Conservation (phyloP, 2,797 vertebrate genomes). For the Oreortyx pictus region DNA sequence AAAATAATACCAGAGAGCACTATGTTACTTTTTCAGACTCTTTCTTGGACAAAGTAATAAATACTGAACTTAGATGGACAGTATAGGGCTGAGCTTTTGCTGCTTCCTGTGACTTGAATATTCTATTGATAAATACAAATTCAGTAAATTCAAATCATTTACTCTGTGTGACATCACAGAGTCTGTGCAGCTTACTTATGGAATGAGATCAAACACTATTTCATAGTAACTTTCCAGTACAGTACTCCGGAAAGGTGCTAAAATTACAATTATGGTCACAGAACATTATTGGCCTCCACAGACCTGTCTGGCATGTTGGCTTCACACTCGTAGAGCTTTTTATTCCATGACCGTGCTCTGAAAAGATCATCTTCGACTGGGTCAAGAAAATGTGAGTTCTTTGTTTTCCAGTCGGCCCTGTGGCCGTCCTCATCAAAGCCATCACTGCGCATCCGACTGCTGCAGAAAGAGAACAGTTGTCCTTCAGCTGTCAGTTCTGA, state of each 20-base stretch:
- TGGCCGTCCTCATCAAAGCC: constrained; percentile 84
- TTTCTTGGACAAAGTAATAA: background rate
- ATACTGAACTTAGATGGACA: background rate
- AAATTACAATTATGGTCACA: background rate
- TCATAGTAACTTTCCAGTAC: background rate
- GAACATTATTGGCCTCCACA: background rate
- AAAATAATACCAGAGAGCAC: background rate
- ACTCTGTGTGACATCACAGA: background rate
- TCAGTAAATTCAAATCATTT: background rate
- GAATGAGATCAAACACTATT: background rate
- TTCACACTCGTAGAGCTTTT: constrained; percentile 94
- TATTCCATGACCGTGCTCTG: constrained; percentile 90
- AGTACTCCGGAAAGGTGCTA: background rate
- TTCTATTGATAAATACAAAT: background rate
- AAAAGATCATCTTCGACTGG: constrained; percentile 85
- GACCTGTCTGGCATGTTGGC: constrained; percentile 94
- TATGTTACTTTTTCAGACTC: background rate
- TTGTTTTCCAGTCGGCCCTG: constrained; percentile 74
- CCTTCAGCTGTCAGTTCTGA: constrained; percentile 13
- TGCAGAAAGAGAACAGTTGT: constrained; percentile 53
- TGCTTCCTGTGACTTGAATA: background rate
- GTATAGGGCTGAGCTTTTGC: background rate
- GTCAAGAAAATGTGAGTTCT: constrained; percentile 72
- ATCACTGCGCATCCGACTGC: constrained; percentile 92
- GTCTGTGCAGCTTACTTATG: background rate